Conservation (phyloP, 2,888 invertebrate genomes). For the Caenorhabditis zanzibari region DNA sequence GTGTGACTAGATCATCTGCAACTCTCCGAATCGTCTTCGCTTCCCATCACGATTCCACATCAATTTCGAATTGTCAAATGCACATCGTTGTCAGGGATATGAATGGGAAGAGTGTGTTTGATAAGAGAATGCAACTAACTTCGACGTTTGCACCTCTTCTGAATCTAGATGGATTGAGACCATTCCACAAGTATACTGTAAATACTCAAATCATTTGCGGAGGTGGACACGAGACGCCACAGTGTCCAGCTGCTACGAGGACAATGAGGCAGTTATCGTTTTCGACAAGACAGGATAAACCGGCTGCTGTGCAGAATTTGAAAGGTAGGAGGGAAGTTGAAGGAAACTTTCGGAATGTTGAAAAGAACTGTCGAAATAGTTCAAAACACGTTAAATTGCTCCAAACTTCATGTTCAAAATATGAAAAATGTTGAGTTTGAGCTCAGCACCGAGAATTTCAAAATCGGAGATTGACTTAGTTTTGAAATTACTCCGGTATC, state of each 20-base stretch:
- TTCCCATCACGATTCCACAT: constrained; percentile 38
- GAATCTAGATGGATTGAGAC: constrained; percentile 77
- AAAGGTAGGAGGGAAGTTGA: constrained; percentile 33
- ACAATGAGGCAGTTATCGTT: constrained; percentile 76
- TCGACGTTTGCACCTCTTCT: constrained; percentile 69
- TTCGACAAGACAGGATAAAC: constrained; percentile 79
- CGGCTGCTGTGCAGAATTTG: constrained; percentile 76
- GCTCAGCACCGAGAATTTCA: too few relatives aligned
- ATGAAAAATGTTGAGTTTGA: too few relatives aligned
- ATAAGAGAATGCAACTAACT: constrained; percentile 68
- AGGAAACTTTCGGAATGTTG: not conserved
- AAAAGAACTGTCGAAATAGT: not conserved
- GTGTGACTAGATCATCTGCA: constrained; percentile 70
- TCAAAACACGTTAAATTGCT: too few relatives aligned
- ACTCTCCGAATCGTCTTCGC: constrained; percentile 59
- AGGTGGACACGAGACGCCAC: constrained; percentile 49
- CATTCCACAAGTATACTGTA: constrained; percentile 81
- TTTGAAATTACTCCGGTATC: too few relatives aligned
- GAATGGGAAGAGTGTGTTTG: constrained; percentile 75
- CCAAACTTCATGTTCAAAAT: too few relatives aligned
- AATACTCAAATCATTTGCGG: constrained; percentile 76
- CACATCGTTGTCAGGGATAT: constrained; percentile 77
- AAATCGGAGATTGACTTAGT: too few relatives aligned
- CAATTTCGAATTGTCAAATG: constrained; percentile 74
- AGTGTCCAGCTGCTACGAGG: constrained; percentile 72